Base-by-base conservation (phyloP, 2,113 vertebrate genomes). In the Sclerurus mexicanus region DNA sequence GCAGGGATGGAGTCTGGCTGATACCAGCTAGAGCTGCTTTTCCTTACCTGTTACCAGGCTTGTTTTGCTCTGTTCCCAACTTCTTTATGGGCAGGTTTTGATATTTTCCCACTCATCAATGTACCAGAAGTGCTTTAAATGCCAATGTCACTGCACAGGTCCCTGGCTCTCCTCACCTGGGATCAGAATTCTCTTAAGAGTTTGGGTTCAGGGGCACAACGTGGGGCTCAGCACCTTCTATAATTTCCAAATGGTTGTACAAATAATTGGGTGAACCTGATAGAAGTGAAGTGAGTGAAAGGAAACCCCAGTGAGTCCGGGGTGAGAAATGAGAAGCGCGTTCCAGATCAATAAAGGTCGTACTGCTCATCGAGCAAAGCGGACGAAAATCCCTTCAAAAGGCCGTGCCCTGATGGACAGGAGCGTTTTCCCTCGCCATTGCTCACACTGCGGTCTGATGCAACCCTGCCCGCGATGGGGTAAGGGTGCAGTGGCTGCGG, bases 391-490 rank as follows among this genome's bases (percentile, higher is more conserved):
- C 75, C 69, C 56, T 58, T 22, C 7, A 77, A 60, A 60, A 78
- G 14, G 53, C 42, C 31, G 56, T 7, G 30, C 24, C 25, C 12
- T 62, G 35, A 7, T 1, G 17, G 20, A 21, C 39, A 19, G 13
- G 5, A 46, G 9, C 37, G 3, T 3, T 7, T 42, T 22, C 0
- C 11, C 6, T 21, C 5, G 4, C 20, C n/a, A 6, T 30, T 84
- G 84, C 64, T 92, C 40, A 85, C 40, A 42, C 25, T 15, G 15
- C 14, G 47, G 39, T 81, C 95, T 97, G 97, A 97, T 96, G 96
- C 96, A 97, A 97, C 84, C 27, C 73, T 1, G 64, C 2, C 78
- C 33, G 28, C 50, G 11, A 89, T 97, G 95, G 52, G 39, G 90
- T 79, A 85, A 95, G 92, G 71, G 39, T 97, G 97, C 23, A 96